phyloP scores from a whole-genome alignment of 2,113 vertebrate genomes.

The Tautogolabrus adspersus region DNA sequence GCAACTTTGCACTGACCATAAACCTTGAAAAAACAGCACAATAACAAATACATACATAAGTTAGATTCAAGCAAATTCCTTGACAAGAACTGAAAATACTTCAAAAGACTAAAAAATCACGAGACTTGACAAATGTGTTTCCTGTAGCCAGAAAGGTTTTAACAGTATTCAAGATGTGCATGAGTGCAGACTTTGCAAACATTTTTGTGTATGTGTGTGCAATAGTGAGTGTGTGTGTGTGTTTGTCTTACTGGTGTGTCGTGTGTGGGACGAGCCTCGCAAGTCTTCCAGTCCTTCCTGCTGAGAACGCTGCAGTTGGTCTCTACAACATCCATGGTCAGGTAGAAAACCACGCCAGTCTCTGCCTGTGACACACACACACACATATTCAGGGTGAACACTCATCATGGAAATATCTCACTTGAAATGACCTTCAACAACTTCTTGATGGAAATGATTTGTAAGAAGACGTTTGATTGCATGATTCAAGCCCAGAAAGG shows the following conservation, averaged over 20 bases:
- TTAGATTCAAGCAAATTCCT: too few species aligned
- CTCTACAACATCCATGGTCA: slow-evolving; percentile 83
- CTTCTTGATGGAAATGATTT: neutral
- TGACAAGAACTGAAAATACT: too few species aligned
- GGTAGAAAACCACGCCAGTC: slow-evolving; percentile 70
- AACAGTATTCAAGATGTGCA: too few species aligned
- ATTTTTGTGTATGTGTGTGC: too few species aligned
- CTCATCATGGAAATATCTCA: neutral
- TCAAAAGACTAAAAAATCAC: too few species aligned
- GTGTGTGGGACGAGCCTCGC: slow-evolving; percentile 53
- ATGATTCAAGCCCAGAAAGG: too few species aligned
- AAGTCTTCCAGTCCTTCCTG: slow-evolving; percentile 72
- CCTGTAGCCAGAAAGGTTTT: too few species aligned
- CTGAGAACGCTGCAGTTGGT: slow-evolving; percentile 83
- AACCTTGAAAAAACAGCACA: slow-evolving; percentile 63
- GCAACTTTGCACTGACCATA: slow-evolving; percentile 82
- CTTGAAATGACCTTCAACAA: neutral
- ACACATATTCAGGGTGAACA: neutral
- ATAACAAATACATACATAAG: neutral
- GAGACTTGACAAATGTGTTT: too few species aligned
- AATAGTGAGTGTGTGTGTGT: neutral
- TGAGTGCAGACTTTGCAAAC: too few species aligned
- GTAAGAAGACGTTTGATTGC: too few species aligned
- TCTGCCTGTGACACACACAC: slow-evolving; percentile 62
- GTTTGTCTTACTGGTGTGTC: slow-evolving; percentile 61